Percentiles rank a stretch among this genome's conserved stretches.
phyloP scores from a whole-genome alignment of 2,888 invertebrate species.

The Cephus runcator region DNA sequence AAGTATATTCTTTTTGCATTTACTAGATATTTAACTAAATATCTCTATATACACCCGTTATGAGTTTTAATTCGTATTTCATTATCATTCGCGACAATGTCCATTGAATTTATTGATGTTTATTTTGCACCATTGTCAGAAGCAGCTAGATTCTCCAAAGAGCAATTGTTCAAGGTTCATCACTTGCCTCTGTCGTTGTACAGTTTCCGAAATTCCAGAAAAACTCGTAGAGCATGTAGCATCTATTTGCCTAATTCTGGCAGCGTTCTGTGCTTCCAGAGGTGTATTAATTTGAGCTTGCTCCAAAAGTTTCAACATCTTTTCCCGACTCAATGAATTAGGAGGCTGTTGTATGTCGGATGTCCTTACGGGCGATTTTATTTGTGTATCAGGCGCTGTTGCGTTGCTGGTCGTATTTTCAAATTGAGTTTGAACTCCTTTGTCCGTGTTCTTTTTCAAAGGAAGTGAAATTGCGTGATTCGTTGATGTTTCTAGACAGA shows the following conservation, averaged over 20 bases:
- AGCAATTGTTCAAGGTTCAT: constrained; percentile 57
- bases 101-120: neutral
- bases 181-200: constrained; percentile 55
- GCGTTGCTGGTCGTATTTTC: neutral
- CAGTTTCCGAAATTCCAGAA: constrained; percentile 31
- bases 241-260: constrained; percentile 30
- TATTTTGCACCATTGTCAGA: constrained; percentile 39
- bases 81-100: neutral
- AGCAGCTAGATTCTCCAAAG: constrained; percentile 53
- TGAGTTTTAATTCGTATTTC: neutral
- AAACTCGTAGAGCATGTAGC: constrained; percentile 21
- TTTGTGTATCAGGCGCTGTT: neutral
- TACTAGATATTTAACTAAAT: neutral
- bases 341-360: neutral
- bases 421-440: neutral
- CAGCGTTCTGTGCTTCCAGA: constrained; percentile 35
- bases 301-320: constrained; percentile 59
- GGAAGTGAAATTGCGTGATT: neutral
- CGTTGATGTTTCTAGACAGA: neutral
- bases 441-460: neutral
- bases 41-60: neutral
- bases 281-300: constrained; percentile 56
- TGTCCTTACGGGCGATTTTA: neutral
- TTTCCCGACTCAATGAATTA: constrained; percentile 44
- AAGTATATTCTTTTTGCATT: neutral